phyloP scores from a whole-genome alignment of 2,113 vertebrate genomes.

The Sprattus sprattus region DNA sequence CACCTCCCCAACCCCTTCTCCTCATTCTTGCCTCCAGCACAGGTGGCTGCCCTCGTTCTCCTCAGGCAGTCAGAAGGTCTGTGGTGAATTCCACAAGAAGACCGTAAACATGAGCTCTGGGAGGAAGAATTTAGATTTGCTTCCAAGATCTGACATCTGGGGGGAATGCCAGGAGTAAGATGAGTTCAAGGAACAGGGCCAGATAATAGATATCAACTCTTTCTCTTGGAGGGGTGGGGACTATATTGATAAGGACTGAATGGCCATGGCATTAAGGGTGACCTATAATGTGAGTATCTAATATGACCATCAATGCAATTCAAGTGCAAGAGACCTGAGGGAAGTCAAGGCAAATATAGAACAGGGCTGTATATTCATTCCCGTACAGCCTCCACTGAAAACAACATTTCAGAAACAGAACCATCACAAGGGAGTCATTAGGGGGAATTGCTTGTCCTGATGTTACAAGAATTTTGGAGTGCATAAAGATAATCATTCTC shows the following conservation, averaged over 20 bases:
- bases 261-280: neutral
- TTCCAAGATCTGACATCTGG: slow-evolving; percentile 46
- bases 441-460: neutral
- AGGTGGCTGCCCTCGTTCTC: slow-evolving; percentile 41
- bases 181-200: slow-evolving; percentile 27
- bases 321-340: neutral
- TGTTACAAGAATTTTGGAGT: slow-evolving; percentile 16
- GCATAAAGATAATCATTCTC: slow-evolving; percentile 26
- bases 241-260: neutral
- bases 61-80: slow-evolving; percentile 14
- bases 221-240: neutral
- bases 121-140: slow-evolving; percentile 51
- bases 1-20: too few relatives aligned
- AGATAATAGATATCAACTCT: neutral
- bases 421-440: slow-evolving; percentile 1
- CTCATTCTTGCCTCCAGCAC: slow-evolving; percentile 16
- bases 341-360: neutral
- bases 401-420: slow-evolving; percentile 14
- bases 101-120: slow-evolving; percentile 44
- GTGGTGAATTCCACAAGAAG: slow-evolving; percentile 40
- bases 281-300: neutral
- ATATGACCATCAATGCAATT: neutral
- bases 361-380: neutral
- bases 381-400: neutral
- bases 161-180: slow-evolving; percentile 29